A percentile compares a stretch with the other conserved stretches of the same genome.
These are phyloP conservation scores for Sinocyclocheilus grahami DNA, from an alignment of 2,113 vertebrate genomes.

Conservation along the genomic window DNA sequence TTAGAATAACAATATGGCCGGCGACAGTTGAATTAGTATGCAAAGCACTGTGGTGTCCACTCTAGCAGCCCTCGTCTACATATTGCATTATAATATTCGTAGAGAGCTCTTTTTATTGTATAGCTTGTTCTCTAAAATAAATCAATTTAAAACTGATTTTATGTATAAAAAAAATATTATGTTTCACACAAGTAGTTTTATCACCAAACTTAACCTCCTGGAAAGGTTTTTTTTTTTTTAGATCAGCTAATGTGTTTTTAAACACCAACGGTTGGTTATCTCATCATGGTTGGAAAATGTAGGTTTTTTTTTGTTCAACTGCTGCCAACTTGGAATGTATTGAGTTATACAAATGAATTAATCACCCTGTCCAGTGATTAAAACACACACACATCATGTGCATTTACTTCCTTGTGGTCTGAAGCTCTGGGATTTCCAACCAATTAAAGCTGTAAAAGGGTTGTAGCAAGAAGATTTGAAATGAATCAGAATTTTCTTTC, in stretches of 20 bases:
- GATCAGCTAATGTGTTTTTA: background rate
- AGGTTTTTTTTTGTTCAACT: slow-evolving; percentile 13
- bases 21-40: slow-evolving; percentile 38
- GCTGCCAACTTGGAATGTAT: slow-evolving; percentile 71
- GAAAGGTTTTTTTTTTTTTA: background rate
- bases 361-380: slow-evolving; percentile 35
- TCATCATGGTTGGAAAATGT: background rate
- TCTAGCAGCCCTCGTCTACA: background rate
- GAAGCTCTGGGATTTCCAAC: slow-evolving; percentile 46
- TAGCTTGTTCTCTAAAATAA: background rate
- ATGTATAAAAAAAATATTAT: background rate
- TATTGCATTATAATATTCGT: background rate
- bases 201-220: background rate
- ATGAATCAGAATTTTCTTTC: slow-evolving; percentile 39
- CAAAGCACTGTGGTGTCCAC: slow-evolving; percentile 4
- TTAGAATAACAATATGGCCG: slow-evolving; percentile 41
- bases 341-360: slow-evolving; percentile 60
- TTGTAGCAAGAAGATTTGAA: slow-evolving; percentile 30
- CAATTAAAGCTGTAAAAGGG: slow-evolving; percentile 49
- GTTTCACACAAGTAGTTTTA: background rate
- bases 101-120: background rate
- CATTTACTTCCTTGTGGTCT: slow-evolving; percentile 43
- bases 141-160: background rate
- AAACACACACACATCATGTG: slow-evolving; percentile 22
- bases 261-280: background rate